A percentile compares a stretch with the other conserved stretches of the same genome.
Conservation (phyloP, 2,888 invertebrate species). For the Thyatira batis region DNA sequence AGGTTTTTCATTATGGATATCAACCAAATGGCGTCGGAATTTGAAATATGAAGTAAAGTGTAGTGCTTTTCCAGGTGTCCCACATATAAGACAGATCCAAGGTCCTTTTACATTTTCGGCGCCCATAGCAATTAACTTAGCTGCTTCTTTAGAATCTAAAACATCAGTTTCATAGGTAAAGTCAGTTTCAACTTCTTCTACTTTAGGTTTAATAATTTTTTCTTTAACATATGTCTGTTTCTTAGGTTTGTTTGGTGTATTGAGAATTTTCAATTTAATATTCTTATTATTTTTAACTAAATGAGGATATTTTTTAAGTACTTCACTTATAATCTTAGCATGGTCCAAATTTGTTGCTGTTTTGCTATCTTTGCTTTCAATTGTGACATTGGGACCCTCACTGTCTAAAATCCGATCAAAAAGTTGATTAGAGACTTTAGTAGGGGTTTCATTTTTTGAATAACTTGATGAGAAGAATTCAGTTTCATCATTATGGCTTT, state of each 20-base stretch:
- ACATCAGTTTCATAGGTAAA: conserved; percentile 77
- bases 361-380: conserved; percentile 84
- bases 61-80: conserved; percentile 84
- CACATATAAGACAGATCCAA: conserved; percentile 91
- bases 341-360: conserved; percentile 83
- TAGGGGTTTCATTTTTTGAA: conserved; percentile 35
- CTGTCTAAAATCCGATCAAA: conserved; percentile 73
- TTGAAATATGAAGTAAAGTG: conserved; percentile 90
- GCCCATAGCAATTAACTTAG: conserved; percentile 81
- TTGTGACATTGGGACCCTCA: conserved; percentile 73
- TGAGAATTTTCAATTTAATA: conserved; percentile 92
- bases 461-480: conserved; percentile 45
- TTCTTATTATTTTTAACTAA: conserved; percentile 93
- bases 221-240: conserved; percentile 41
- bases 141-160: conserved; percentile 84
- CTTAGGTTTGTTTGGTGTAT: conserved; percentile 71
- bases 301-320: conserved; percentile 93
- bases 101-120: conserved; percentile 87
- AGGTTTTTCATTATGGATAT: conserved; percentile 90
- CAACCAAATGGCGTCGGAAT: conserved; percentile 91
- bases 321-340: conserved; percentile 93
- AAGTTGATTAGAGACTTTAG: conserved; percentile 56
- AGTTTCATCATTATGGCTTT: conserved; percentile 45
- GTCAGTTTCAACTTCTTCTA: conserved; percentile 44
- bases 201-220: conserved; percentile 38